These are phyloP conservation scores for Lysandra bellargus DNA, from an alignment of 2,888 invertebrate species.

Conservation along the genomic window DNA sequence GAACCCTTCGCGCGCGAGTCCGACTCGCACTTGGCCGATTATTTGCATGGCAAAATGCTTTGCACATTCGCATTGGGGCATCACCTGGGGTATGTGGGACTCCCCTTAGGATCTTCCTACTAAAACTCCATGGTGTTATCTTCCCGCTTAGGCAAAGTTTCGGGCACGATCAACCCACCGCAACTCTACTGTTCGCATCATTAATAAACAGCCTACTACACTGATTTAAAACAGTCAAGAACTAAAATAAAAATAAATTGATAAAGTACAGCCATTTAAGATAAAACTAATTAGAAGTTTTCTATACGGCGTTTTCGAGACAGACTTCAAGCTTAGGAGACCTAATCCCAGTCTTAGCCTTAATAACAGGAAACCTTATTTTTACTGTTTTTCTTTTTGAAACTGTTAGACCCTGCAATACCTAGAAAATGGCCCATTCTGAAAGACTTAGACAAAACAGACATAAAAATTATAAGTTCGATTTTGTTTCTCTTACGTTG, in stretches of 20 bases:
- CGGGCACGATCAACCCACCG: too few relatives aligned
- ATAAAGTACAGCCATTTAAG: not conserved
- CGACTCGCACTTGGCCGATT: too few relatives aligned
- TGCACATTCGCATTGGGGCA: too few relatives aligned
- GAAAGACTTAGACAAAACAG: not conserved
- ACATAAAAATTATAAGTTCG: not conserved
- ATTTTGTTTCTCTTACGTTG: too few relatives aligned
- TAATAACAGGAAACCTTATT: not conserved
- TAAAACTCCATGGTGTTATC: too few relatives aligned
- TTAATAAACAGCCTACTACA: not conserved
- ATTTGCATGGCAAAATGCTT: too few relatives aligned
- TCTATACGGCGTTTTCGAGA: not conserved
- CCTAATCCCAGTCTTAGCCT: not conserved
- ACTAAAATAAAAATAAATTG: not conserved
- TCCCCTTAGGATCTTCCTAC: too few relatives aligned
- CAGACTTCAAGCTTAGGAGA: not conserved
- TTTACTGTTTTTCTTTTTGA: not conserved
- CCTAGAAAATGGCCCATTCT: not conserved
- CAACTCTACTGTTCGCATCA: not conserved
- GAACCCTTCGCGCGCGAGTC: too few relatives aligned
- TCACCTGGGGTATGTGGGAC: too few relatives aligned
- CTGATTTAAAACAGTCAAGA: not conserved
- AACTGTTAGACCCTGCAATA: not conserved
- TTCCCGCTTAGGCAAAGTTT: too few relatives aligned
- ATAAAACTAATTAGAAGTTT: conserved; percentile 4